Evolutionary conservation across 2,888 invertebrate genomes (phyloP).

Genomic region (Drosophila parthenogenetica): DNA sequence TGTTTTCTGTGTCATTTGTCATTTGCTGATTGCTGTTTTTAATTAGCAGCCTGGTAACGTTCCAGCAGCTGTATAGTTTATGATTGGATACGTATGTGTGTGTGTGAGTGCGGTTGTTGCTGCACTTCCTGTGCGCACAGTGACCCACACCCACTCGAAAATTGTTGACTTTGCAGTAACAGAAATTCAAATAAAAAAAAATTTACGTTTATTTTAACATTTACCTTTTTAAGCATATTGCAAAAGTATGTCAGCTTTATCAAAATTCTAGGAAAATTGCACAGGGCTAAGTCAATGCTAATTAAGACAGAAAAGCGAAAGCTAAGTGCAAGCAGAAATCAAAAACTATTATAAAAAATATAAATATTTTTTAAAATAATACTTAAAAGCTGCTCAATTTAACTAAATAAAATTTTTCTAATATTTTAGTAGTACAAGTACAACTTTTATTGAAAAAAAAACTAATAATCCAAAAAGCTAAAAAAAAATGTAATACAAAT

Average conservation of each 20-base stretch:
- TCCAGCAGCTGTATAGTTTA: constrained; percentile 22
- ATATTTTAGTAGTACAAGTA: too few species aligned
- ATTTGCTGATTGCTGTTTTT: constrained; percentile 58
- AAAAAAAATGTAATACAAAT: too few species aligned
- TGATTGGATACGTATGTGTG: neutral
- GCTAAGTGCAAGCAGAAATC: neutral
- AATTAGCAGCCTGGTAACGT: constrained; percentile 47
- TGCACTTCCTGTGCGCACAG: constrained; percentile 36
- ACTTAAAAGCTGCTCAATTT: too few species aligned
- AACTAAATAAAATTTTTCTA: too few species aligned
- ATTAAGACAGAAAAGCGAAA: neutral
- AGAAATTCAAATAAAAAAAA: neutral
- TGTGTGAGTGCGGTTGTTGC: constrained; percentile 11
- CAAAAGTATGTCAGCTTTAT: constrained; percentile 19
- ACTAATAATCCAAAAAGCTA: too few species aligned
- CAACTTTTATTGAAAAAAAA: too few species aligned
- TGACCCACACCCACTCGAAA: constrained; percentile 6
- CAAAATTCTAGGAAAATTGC: constrained; percentile 34
- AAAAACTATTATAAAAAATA: neutral
- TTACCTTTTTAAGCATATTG: neutral
- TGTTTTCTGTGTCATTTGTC: constrained; percentile 46
- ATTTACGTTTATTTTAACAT: neutral
- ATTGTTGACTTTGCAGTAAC: constrained; percentile 12
- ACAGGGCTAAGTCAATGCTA: constrained; percentile 12
- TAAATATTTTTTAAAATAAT: too few species aligned